These are phyloP conservation scores for Bubo blakistoni DNA, from an alignment of 2,113 vertebrate genomes.

Conservation along the genomic window DNA sequence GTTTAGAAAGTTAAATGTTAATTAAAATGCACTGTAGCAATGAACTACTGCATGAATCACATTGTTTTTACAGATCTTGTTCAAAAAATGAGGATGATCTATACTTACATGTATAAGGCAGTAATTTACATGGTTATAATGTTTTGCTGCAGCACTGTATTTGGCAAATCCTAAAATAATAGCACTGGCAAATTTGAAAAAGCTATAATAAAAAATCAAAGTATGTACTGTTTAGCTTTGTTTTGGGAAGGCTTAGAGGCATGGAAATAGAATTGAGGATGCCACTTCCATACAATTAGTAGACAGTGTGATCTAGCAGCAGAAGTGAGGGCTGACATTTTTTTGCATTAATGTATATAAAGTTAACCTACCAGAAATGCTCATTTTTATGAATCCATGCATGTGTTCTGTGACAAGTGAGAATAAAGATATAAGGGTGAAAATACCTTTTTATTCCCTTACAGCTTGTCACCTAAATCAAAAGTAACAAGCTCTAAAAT, in stretches of 20 bases:
- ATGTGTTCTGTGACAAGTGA: background rate
- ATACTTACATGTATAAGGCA: conserved; percentile 12
- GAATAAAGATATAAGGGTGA: background rate
- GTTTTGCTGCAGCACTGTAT: conserved; percentile 6
- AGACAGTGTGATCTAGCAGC: background rate
- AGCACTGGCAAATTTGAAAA: background rate
- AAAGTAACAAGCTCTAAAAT: conserved; percentile 40
- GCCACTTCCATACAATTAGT: background rate
- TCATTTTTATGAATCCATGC: background rate
- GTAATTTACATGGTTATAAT: conserved; percentile 8
- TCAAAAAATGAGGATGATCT: conserved; percentile 2
- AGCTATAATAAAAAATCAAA: background rate
- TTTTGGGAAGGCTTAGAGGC: background rate
- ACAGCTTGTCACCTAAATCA: conserved; percentile 38
- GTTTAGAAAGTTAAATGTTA: conserved; percentile 52
- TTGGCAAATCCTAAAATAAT: conserved; percentile 40
- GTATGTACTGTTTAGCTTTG: background rate
- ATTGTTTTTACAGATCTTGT: conserved; percentile 24
- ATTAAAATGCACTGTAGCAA: conserved; percentile 39
- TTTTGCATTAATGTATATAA: background rate
- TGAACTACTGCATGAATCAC: conserved; percentile 27
- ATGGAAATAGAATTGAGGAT: background rate
- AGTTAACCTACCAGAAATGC: background rate
- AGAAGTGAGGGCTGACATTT: background rate
- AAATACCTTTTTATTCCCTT: conserved; percentile 19